Conservation (phyloP, 37 sponge, comb jelly and placozoan genomes). For the Ephydatia muelleri region DNA sequence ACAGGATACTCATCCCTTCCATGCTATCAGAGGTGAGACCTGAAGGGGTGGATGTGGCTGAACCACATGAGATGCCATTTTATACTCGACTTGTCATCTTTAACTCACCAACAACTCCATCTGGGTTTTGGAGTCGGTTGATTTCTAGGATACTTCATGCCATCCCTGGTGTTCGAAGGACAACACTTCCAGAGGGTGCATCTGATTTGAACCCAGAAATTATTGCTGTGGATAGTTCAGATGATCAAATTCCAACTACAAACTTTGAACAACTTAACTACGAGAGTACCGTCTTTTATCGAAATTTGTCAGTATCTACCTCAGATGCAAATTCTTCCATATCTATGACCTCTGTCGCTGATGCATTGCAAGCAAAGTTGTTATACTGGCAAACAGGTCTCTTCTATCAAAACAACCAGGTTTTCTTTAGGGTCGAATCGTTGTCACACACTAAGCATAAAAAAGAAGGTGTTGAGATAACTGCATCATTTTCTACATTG, state of each 20-base stretch:
- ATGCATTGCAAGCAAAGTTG: slow-evolving; percentile 24
- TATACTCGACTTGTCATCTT: slow-evolving; percentile 61
- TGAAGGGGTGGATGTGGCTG: neutral
- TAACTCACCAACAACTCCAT: slow-evolving; percentile 50
- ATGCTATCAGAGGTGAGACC: slow-evolving; percentile 75
- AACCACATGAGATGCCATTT: neutral
- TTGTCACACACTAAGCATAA: slow-evolving; percentile 23
- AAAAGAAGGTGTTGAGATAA: slow-evolving; percentile 65
- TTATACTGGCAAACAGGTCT: slow-evolving; percentile 73
- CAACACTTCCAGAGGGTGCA: neutral
- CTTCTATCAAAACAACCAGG: slow-evolving; percentile 35
- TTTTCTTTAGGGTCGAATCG: slow-evolving; percentile 68
- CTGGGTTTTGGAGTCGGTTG: slow-evolving; percentile 90
- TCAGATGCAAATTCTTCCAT: too few species aligned
- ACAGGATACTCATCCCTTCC: slow-evolving; percentile 84
- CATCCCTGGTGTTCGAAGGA: slow-evolving; percentile 16
- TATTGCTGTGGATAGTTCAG: too few species aligned
- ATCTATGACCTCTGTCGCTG: slow-evolving; percentile 1
- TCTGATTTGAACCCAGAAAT: neutral
- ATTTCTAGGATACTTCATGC: slow-evolving; percentile 79
- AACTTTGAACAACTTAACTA: too few species aligned
- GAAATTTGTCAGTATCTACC: too few species aligned
- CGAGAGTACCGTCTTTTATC: too few species aligned
- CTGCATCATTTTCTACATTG: slow-evolving; percentile 30
- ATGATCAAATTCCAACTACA: too few species aligned